Base-by-base conservation (phyloP, 2,797 vertebrate genomes). In the Caiman crocodilus region DNA sequence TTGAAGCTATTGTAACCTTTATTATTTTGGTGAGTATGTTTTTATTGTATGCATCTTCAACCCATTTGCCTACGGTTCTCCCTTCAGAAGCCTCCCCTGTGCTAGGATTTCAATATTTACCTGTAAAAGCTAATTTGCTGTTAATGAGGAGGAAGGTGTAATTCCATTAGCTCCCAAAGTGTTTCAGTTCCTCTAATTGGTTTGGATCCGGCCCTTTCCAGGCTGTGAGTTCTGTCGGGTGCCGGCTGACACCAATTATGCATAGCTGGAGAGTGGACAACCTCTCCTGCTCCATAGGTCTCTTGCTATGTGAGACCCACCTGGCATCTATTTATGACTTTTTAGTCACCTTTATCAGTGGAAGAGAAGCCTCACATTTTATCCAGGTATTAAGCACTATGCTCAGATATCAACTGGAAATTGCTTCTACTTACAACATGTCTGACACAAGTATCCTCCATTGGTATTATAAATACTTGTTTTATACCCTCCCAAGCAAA, bases 241-340 rank as follows among this genome's bases (percentile, higher is more conserved):
- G 60, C 1, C 4, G 20, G 3, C 5, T 81, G 79, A 65, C 3
- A 50, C 12, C 76, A 14, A 15, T 15, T 0, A 0, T 81, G 14
- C 15, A 58, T 7, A 42, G 57, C 1, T 58, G 5, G 81, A 76
- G 28, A 78, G 61, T 1, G 35, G 35, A 83, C 3, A 76, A 20
- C 20, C 58, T 81, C 11, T n/a, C 2, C 78, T 11, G 80, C 76
- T 5, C 50, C 86, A 35, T 26, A 2, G 2, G 50, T 1, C 4
- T 79, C 73, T 50, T 79, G 28, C 32, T 30, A 71, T 57, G 18
- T 26, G 30, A 77, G 13, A 55, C 2, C 21, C 74, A 58, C 26
- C 11, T 42, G 20, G 64, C 56, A 64, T 26, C 2, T 69, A 56
- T 88, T 42, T 83, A 74, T 14, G 30, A 69, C 21, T 55, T 30